Conservation (phyloP, 2,113 vertebrate species). For the Dasyurus viverrinus region DNA sequence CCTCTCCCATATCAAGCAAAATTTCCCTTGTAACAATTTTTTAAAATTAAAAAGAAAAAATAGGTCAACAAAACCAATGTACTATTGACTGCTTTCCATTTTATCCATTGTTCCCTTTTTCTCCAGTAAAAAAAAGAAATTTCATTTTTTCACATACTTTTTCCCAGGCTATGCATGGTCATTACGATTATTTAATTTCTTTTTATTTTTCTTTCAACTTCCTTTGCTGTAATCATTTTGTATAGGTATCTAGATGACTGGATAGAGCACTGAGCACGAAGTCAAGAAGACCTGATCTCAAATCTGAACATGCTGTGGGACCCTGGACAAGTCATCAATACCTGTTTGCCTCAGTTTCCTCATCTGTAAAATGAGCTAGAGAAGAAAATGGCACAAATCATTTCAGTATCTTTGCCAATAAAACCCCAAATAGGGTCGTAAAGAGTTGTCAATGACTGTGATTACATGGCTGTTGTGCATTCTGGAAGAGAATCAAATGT, state of each 20-base stretch:
- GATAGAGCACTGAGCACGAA: too few relatives aligned
- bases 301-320: too few relatives aligned
- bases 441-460: too few relatives aligned
- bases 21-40: neutral
- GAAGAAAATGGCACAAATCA: too few relatives aligned
- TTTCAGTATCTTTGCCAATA: too few relatives aligned
- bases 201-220: neutral
- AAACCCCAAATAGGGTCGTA: too few relatives aligned
- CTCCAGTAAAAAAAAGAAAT: neutral
- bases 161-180: neutral
- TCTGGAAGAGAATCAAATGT: too few relatives aligned
- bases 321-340: too few relatives aligned
- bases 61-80: neutral
- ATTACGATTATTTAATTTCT: neutral
- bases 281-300: too few relatives aligned
- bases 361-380: too few relatives aligned
- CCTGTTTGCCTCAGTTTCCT: too few relatives aligned
- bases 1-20: neutral
- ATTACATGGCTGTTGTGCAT: too few relatives aligned
- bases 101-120: neutral
- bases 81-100: neutral
- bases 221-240: neutral
- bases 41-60: neutral
- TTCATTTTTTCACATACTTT: neutral
- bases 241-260: neutral